These are phyloP conservation scores for Lepidonotus clava DNA, from an alignment of 2,888 invertebrate species.

Conservation along the genomic window DNA sequence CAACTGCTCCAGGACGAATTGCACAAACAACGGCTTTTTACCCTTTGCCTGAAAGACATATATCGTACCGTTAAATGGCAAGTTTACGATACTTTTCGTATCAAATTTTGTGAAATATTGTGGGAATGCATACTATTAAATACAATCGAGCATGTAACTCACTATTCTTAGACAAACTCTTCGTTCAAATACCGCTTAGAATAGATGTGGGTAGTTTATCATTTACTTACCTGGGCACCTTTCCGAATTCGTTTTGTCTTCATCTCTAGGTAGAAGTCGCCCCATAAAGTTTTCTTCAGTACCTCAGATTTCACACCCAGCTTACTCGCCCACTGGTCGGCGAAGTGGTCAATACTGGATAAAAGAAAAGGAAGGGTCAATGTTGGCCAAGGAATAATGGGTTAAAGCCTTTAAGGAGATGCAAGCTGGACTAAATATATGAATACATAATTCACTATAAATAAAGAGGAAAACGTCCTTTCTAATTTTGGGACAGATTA, in stretches of 20 bases:
- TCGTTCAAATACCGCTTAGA: too few relatives aligned
- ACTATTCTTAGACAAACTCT: too few relatives aligned
- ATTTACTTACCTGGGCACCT: slow-evolving; percentile 89
- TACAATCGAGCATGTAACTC: background rate
- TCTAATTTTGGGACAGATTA: too few relatives aligned
- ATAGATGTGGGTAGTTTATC: too few relatives aligned
- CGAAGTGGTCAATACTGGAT: slow-evolving; percentile 88
- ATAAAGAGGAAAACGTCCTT: too few relatives aligned
- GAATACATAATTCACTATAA: too few relatives aligned
- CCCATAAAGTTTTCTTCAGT: slow-evolving; percentile 92
- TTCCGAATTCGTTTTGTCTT: slow-evolving; percentile 91
- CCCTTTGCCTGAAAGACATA: slow-evolving; percentile 84
- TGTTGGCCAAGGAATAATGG: too few relatives aligned
- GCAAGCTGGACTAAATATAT: too few relatives aligned
- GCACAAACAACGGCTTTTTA: slow-evolving; percentile 95
- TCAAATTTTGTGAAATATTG: background rate
- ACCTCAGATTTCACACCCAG: slow-evolving; percentile 87
- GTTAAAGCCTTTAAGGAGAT: too few relatives aligned
- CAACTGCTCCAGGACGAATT: slow-evolving; percentile 93
- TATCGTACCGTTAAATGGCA: too few relatives aligned
- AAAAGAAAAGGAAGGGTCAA: too few relatives aligned
- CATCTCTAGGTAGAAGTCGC: slow-evolving; percentile 92
- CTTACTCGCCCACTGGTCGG: slow-evolving; percentile 87
- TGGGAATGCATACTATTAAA: background rate
- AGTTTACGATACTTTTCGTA: too few relatives aligned